phyloP scores from a whole-genome alignment of 1,140 invertebrate species.

The Thereuonema tuberculata region DNA sequence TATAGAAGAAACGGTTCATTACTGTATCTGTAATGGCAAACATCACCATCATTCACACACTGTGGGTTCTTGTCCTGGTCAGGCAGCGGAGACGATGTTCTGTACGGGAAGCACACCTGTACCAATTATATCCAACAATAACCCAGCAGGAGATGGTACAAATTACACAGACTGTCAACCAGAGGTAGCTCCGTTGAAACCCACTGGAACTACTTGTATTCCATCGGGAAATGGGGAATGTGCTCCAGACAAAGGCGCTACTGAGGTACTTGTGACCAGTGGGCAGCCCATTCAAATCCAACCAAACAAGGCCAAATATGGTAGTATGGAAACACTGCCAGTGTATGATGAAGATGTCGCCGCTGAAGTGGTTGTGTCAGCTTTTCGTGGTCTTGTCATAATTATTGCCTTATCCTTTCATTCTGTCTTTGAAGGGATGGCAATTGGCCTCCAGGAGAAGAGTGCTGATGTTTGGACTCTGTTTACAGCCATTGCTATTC shows the following conservation, averaged over 20 bases:
- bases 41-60: not conserved
- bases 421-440: conserved; percentile 78
- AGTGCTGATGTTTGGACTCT: conserved; percentile 54
- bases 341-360: not conserved
- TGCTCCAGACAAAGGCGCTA: not conserved
- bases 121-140: not conserved
- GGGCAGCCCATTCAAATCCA: conserved; percentile 6
- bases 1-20: conserved; percentile 58
- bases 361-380: conserved; percentile 25
- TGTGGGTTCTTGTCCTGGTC: not conserved
- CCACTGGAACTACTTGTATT: not conserved
- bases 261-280: not conserved
- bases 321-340: not conserved
- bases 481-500: conserved; percentile 68
- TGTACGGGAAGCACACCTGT: not conserved
- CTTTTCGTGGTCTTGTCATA: conserved; percentile 56
- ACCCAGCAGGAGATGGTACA: too few relatives aligned
- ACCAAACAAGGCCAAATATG: conserved; percentile 4
- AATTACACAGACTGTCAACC: not conserved
- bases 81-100: not conserved
- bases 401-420: conserved; percentile 78
- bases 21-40: conserved; percentile 3
- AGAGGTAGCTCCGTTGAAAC: not conserved
- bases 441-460: conserved; percentile 56
- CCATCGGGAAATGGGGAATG: not conserved